Conservation (phyloP, 2,888 invertebrate genomes). For the Papilio demoleus region DNA sequence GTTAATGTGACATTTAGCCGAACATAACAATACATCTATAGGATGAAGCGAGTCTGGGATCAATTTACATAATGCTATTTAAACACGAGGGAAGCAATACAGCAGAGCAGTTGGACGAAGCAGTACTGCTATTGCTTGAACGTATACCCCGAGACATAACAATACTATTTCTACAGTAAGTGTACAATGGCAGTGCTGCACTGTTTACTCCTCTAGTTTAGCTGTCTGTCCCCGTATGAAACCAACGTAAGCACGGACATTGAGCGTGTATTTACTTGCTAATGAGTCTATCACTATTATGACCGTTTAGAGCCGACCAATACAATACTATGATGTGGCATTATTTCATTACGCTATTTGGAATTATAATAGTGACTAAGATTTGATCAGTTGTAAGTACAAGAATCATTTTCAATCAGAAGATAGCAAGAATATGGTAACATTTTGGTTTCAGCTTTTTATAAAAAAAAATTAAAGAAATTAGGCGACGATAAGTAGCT, state of each 20-base stretch:
- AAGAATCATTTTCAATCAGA: too few relatives aligned
- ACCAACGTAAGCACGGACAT: conserved; percentile 35
- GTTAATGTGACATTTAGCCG: conserved; percentile 41
- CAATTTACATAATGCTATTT: conserved; percentile 29
- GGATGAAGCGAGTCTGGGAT: conserved; percentile 38
- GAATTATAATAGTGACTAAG: background rate
- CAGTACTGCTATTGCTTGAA: background rate
- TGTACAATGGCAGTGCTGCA: background rate
- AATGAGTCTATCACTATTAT: conserved; percentile 41
- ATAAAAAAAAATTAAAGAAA: too few relatives aligned
- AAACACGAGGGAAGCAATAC: background rate
- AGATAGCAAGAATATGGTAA: too few relatives aligned
- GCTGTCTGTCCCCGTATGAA: background rate
- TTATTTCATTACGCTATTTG: conserved; percentile 31
- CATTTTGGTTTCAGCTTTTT: too few relatives aligned
- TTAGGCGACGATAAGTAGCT: too few relatives aligned
- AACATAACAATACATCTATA: conserved; percentile 39
- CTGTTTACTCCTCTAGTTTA: background rate
- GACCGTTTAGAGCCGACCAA: conserved; percentile 33
- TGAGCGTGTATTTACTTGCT: conserved; percentile 41
- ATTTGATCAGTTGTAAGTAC: background rate
- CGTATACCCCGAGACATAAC: too few relatives aligned
- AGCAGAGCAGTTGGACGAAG: background rate
- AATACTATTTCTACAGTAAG: background rate
- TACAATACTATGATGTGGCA: conserved; percentile 31